Evolutionary conservation across 2,797 vertebrate genomes (phyloP).

Genomic region (Eurystomus glaucurus): DNA sequence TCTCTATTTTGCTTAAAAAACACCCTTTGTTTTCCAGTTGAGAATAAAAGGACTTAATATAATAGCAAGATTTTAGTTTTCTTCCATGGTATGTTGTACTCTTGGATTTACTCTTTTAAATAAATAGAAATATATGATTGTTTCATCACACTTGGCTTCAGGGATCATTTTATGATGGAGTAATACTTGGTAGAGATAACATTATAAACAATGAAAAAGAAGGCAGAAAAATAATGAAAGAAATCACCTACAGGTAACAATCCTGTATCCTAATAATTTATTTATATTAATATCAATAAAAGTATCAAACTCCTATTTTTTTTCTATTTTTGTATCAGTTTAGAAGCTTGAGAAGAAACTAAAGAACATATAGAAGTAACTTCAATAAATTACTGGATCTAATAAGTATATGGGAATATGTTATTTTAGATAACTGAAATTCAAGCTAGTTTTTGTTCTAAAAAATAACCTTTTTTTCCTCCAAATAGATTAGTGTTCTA

Average conservation of each 20-base stretch:
- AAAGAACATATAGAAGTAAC: background rate
- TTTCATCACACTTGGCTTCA: background rate
- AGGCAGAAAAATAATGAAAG: background rate
- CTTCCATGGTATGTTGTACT: background rate
- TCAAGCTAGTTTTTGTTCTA: background rate
- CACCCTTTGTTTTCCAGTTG: background rate
- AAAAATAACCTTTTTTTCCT: background rate
- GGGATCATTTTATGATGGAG: background rate
- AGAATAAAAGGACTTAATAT: background rate
- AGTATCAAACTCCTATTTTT: background rate
- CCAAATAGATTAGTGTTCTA: background rate
- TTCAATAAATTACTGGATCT: background rate
- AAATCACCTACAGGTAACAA: background rate
- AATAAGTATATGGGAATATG: background rate
- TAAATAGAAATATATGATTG: fast-evolving
- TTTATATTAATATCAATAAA: background rate
- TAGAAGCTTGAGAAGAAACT: background rate
- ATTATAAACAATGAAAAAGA: background rate
- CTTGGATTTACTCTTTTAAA: background rate
- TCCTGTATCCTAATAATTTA: background rate
- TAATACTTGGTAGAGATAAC: fast-evolving
- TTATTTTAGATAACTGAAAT: background rate
- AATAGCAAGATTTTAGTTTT: background rate
- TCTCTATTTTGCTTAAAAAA: background rate
- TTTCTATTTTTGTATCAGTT: background rate